phyloP scores from a whole-genome alignment of 2,113 vertebrate species.

The Casuarius casuarius region DNA sequence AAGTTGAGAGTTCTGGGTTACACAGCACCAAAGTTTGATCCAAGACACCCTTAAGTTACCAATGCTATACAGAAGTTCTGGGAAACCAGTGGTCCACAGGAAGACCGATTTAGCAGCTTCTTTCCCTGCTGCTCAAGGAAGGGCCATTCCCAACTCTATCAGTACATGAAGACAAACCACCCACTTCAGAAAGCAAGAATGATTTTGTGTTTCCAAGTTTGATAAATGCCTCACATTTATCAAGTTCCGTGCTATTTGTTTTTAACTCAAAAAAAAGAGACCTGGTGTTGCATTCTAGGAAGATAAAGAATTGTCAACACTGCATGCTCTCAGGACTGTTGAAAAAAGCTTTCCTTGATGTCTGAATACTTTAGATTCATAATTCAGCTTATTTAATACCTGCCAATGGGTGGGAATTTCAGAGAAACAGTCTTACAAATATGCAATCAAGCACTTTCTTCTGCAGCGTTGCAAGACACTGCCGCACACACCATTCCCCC shows the following conservation, averaged over 20 bases:
- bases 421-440: not conserved
- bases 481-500: not conserved
- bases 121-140: not conserved
- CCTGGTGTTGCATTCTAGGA: not conserved
- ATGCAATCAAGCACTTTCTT: not conserved
- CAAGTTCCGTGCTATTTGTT: not conserved
- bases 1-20: not conserved
- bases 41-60: not conserved
- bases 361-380: not conserved
- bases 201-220: not conserved
- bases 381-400: not conserved
- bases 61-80: not conserved
- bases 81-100: not conserved
- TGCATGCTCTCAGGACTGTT: rapidly evolving
- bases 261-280: not conserved
- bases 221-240: not conserved
- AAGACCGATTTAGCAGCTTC: rapidly evolving
- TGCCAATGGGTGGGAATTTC: not conserved
- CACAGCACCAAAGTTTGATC: not conserved
- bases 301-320: not conserved
- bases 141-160: rapidly evolving
- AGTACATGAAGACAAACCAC: not conserved
- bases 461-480: not conserved
- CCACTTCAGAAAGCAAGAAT: not conserved
- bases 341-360: not conserved